A percentile compares a stretch with the other conserved stretches of the same genome.
Conservation (phyloP, 2,888 invertebrate species). For the Leucophora obtusa region DNA sequence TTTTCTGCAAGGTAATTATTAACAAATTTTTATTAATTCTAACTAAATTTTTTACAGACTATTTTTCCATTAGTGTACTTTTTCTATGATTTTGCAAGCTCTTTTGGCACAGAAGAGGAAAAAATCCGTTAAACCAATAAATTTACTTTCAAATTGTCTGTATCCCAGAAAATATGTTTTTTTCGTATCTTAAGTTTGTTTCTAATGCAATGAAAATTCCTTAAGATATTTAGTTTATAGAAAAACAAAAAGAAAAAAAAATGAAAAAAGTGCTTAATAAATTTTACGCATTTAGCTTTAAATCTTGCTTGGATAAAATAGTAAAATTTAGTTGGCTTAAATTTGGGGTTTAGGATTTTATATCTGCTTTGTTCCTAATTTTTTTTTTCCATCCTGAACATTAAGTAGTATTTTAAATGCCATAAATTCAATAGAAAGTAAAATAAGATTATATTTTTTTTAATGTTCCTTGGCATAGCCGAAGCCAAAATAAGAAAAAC, state of each 20-base stretch:
- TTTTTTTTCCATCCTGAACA: conserved; percentile 30
- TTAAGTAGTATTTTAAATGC: conserved; percentile 40
- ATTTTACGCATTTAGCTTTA: conserved; percentile 62
- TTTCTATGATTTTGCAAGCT: background rate
- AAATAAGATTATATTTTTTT: conserved; percentile 47
- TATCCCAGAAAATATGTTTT: conserved; percentile 35
- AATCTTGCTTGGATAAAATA: conserved; percentile 43
- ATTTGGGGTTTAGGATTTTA: conserved; percentile 22
- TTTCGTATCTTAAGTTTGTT: conserved; percentile 22
- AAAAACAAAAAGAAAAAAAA: conserved; percentile 13
- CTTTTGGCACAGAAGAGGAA: background rate
- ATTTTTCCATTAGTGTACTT: too few relatives aligned
- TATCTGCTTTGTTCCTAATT: background rate
- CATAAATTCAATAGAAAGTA: conserved; percentile 51
- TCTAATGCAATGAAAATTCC: conserved; percentile 38
- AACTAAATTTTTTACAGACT: too few relatives aligned
- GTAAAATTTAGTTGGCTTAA: conserved; percentile 57
- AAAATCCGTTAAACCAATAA: conserved; percentile 57
- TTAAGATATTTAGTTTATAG: conserved; percentile 22
- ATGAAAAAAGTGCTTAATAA: conserved; percentile 34
- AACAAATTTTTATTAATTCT: too few relatives aligned
- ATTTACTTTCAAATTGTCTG: conserved; percentile 58
- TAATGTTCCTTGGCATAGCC: background rate
- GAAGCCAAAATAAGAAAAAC: conserved; percentile 15
- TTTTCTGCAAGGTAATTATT: too few relatives aligned